Evolutionary conservation across 2,797 vertebrate species (phyloP).

Genomic region (Petrocephalus sullivani): DNA sequence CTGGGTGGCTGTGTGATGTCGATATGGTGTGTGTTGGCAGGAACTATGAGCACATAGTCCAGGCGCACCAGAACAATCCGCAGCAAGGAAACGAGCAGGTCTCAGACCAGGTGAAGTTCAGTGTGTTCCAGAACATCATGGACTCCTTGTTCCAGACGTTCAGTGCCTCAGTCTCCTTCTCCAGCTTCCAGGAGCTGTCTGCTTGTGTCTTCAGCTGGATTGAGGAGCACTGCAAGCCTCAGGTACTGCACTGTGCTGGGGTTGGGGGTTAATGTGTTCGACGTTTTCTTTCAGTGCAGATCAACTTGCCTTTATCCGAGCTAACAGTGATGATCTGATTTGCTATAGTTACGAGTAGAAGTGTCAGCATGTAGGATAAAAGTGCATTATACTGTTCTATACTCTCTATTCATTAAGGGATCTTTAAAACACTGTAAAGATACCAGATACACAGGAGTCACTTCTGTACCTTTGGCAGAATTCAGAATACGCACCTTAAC

Average conservation of each 20-base stretch:
- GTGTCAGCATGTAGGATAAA: not conserved
- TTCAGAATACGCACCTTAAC: not conserved
- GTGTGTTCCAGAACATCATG: constrained; percentile 95
- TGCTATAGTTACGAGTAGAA: not conserved
- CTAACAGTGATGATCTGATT: not conserved
- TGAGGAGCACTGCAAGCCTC: constrained; percentile 96
- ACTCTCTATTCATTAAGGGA: not conserved
- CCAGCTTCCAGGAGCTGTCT: constrained; percentile 90
- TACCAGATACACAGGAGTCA: not conserved
- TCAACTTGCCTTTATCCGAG: not conserved
- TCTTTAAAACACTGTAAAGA: not conserved
- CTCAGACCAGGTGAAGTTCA: constrained; percentile 93
- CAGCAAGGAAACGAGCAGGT: constrained; percentile 86
- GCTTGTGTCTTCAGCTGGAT: constrained; percentile 98
- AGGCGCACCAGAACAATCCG: constrained; percentile 91
- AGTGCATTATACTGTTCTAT: not conserved
- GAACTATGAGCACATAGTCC: constrained; percentile 98
- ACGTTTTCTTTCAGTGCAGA: not conserved
- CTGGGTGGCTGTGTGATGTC: not conserved
- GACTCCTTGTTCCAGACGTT: constrained; percentile 97
- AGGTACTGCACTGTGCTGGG: constrained; percentile 59
- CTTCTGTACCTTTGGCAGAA: not conserved
- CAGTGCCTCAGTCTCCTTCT: constrained; percentile 81
- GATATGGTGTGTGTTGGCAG: constrained; percentile 47
- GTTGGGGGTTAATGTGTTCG: not conserved